Conservation (phyloP, 2,888 invertebrate species). For the Hyppa rectilinea region DNA sequence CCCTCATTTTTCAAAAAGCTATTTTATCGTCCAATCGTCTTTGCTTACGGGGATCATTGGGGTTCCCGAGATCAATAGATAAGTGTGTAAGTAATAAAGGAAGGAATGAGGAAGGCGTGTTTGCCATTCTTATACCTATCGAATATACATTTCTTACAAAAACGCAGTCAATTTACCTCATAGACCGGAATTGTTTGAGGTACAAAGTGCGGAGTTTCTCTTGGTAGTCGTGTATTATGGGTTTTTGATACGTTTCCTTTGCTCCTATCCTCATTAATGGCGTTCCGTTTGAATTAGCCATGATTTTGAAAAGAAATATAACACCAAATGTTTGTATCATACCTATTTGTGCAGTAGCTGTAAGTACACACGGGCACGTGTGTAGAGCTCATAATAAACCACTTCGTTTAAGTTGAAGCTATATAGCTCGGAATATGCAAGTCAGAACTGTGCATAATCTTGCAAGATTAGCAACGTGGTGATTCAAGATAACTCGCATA, state of each 20-base stretch:
- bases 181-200: constrained; percentile 36
- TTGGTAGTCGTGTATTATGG: constrained; percentile 30
- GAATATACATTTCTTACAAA: constrained; percentile 57
- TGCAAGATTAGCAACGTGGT: not conserved
- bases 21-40: constrained; percentile 48
- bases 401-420: not conserved
- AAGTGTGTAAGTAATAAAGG: constrained; percentile 56
- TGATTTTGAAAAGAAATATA: not conserved
- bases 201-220: constrained; percentile 40
- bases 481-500: not conserved
- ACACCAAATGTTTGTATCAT: not conserved
- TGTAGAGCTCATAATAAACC: not conserved
- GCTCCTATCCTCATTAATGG: constrained; percentile 12
- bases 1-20: constrained; percentile 53
- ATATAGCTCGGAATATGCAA: constrained; percentile 1
- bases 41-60: constrained; percentile 39
- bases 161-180: constrained; percentile 58
- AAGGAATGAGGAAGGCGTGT: constrained; percentile 46
- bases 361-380: not conserved
- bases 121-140: constrained; percentile 39
- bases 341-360: not conserved
- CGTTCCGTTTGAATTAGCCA: constrained; percentile 9
- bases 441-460: not conserved
- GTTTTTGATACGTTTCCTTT: constrained; percentile 20
- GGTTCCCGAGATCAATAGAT: constrained; percentile 53